Base-by-base conservation (phyloP, 2,888 invertebrate species). In the Argyresthia goedartella region DNA sequence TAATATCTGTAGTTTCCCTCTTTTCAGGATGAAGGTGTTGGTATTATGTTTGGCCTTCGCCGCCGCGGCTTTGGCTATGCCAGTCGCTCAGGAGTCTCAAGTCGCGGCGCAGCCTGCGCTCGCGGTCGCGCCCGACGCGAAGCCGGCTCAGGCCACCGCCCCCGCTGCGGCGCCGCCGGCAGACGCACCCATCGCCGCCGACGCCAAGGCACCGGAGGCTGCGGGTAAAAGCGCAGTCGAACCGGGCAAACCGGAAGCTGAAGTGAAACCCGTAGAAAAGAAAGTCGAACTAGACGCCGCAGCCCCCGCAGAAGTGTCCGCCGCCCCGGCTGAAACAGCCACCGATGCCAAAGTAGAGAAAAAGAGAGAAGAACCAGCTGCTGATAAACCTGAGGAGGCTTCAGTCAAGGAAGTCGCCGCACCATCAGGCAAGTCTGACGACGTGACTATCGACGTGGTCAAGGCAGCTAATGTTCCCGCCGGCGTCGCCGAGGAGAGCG, bases 11-110 rank as follows among this genome's bases (percentile, higher is more conserved):
- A 6, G 25, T 25, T 25, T 25, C 25, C 25, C 6, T 25, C 25
- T 25, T 85, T 86, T 57, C 87, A 90, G 90, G 81, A 92, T 91
- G 91, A 91, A 90, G 87, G 77, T 90, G 69, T 81, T 91, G 72
- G 64, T 91, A 67, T 68, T 91, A 71, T 86, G 88, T 65, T 71
- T 90, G 67, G 85, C 90, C 71, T 77, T 90, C 64, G 85, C 88
- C 70, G 87, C 75, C 70, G 88, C 72, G 70, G 87, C 69, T 74
- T 64, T 88, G 64, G 88, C 90, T 42, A 89, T 89, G 88, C 92
- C 92, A 50, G 77, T 91, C 45, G 90, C 89, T 11, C 25, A 47
- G 33, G 42, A 41, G 16, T 11, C 61, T n/a, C 57, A 61, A 35
- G 66, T 60, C 51, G 61, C 64, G 7, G 56, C 59, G 41, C 65